phyloP scores from a whole-genome alignment of 2,888 invertebrate species.

The Hecatera dysodea region DNA sequence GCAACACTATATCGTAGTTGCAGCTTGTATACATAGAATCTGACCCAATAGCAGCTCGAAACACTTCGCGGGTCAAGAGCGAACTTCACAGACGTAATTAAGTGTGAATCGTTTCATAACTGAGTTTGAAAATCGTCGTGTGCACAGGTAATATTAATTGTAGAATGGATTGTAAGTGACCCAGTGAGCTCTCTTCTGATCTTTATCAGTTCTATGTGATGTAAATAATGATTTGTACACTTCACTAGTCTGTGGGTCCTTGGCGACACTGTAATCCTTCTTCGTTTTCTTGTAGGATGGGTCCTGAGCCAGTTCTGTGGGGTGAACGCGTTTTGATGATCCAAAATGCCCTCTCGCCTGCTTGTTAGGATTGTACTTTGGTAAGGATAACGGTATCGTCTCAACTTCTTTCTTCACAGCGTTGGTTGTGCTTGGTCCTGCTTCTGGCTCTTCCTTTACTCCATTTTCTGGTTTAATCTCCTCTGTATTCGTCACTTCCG shows the following conservation, averaged over 20 bases:
- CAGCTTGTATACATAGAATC: not conserved
- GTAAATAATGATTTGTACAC: conserved; percentile 99
- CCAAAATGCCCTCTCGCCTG: conserved; percentile 86
- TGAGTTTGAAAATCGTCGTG: not conserved
- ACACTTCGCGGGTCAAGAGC: not conserved
- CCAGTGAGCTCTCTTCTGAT: conserved; percentile 98
- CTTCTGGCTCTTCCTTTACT: conserved; percentile 82
- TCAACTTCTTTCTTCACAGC: conserved; percentile 84
- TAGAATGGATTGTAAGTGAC: conserved; percentile 99
- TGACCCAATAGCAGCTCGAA: not conserved
- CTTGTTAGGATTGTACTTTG: conserved; percentile 86
- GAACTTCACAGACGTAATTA: not conserved
- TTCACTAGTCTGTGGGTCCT: conserved; percentile 97
- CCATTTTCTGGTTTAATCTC: conserved; percentile 73
- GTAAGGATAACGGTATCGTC: conserved; percentile 85
- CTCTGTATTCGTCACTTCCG: conserved; percentile 48
- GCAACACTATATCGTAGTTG: not conserved
- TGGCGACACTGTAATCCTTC: conserved; percentile 95
- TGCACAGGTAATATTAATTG: conserved; percentile 88
- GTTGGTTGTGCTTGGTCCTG: conserved; percentile 78
- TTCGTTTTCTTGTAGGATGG: conserved; percentile 95
- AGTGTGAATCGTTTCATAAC: not conserved
- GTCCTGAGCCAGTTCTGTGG: conserved; percentile 88
- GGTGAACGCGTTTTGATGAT: conserved; percentile 82
- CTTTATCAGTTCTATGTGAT: conserved; percentile 95